These are phyloP conservation scores for Cinclus cinclus DNA, from an alignment of 2,113 vertebrate species.

Conservation along the genomic window DNA sequence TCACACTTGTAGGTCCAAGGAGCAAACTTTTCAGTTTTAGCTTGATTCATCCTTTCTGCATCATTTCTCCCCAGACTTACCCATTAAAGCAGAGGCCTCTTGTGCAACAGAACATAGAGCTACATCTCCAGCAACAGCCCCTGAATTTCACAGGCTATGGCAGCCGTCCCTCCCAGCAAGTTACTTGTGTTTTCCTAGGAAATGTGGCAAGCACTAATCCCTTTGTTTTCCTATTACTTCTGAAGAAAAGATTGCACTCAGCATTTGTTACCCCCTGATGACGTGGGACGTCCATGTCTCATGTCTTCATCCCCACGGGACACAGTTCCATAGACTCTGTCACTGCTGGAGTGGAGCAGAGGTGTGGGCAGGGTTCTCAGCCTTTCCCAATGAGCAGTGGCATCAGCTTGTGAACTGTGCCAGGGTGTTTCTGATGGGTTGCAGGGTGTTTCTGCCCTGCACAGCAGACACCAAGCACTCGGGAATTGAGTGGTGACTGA, in stretches of 20 bases:
- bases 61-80: not conserved
- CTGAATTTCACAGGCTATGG: not conserved
- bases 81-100: not conserved
- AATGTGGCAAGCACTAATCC: not conserved
- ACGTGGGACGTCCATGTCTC: fast-evolving
- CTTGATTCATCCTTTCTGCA: not conserved
- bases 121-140: not conserved
- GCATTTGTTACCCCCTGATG: not conserved
- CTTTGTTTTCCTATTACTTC: not conserved
- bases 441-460: not conserved
- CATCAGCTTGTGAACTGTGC: fast-evolving
- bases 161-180: not conserved
- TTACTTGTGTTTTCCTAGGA: not conserved
- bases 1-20: not conserved
- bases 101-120: not conserved
- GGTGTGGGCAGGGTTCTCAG: not conserved
- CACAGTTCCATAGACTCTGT: fast-evolving
- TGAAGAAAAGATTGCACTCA: not conserved
- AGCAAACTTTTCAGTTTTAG: not conserved
- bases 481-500: not conserved
- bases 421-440: not conserved
- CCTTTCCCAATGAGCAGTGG: fast-evolving
- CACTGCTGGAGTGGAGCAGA: fast-evolving
- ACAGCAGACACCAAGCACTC: fast-evolving
- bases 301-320: not conserved